Evolutionary conservation across 2,113 vertebrate species (phyloP), one percentile per base, ranked within the genome.

Genomic region (Ceuthmochares aereus): DNA sequence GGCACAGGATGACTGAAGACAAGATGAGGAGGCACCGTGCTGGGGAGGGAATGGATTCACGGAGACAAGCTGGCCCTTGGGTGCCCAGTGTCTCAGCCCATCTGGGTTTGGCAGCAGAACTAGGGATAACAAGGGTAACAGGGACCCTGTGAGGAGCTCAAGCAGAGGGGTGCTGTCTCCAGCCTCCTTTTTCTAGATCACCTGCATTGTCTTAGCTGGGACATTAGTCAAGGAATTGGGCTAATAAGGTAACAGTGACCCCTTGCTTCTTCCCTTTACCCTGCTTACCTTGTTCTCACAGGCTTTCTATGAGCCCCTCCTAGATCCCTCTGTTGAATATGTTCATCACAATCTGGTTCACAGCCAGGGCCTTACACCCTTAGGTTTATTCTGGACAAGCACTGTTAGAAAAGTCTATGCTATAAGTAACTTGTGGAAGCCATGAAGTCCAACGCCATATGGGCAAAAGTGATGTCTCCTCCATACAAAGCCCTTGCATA

Each of bases 101-200:
- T 4, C 12, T 63, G 54, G 29, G 7, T 55, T 32, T 86, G 75
- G 29, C 30, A 85, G 76, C 7, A 76, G 30, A 90, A 23, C 9
- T 32, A 37, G 15, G 29, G n/a, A 4, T 45, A 37, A 9, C 4
- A 69, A 49, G n/a, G 17, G 13, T 14, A 4, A 9, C 4, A 6
- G 18, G 13, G 20, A 55, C 23, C 8, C 6, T 19, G 25, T 18
- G 40, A 34, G 10, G 17, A 58, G 9, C 37, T 67, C 0, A 0
- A 70, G 56, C 12, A 84, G 47, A 43, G 2, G 4, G 19, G 1
- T 47, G 34, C 30, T 63, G 10, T 25, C 70, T 86, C 59, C 20
- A n/a, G 32, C 20, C 8, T 17, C 36, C 13, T 37, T 47, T 77
- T 0, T 0, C 34, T 84, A 80, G 75, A 56, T 91, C 60, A 92